Evolutionary conservation across 2,888 invertebrate species (phyloP), one percentile per base, ranked within the genome.

Genomic region (Megastigmus dorsalis): DNA sequence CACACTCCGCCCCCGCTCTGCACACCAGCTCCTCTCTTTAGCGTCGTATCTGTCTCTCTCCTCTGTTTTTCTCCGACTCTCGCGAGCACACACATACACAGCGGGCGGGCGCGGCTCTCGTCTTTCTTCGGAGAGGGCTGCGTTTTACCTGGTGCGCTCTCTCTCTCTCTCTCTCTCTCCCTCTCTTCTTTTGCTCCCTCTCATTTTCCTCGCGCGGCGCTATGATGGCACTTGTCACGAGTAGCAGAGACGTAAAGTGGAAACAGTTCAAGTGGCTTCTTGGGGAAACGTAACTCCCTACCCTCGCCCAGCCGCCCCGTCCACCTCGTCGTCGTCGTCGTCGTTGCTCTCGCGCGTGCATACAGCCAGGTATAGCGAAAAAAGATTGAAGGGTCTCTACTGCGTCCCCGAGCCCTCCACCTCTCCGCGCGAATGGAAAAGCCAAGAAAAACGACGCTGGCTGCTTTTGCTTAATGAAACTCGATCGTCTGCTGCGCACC

Each of bases 211-310:
- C 65, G 71, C 74, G 68, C 74, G 33, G 63, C 66, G 55, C 69
- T 74, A 65, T 28, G 69, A 74, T 65, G 79, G 78, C 78, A 79
- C 78, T 77, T 77, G 75, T 73, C 75, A 62, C 76, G 65, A 79
- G 78, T 74, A 75, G 79, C 77, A 54, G 62, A 38, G 52, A 79
- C 77, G 76, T 77, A 78, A 80, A 79, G 79, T 82, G 80, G 79
- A 82, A 80, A 82, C 80, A 78, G 79, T 82, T 82, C 80, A 80
- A 82, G 81, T 82, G 77, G 76, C n/a, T 50, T 74, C 75, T 76
- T 62, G 45, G 50, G 52, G 36, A 54, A 48, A 73, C 2, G 65
- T 52, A 57, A 48, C 33, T n/a, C n/a, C n/a, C n/a, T n/a, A n/a
- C n/a, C n/a, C n/a, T n/a, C n/a, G n/a, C n/a, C n/a, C n/a, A n/a